Evolutionary conservation across 2,888 invertebrate species (phyloP), one percentile per base, ranked within the genome.

Genomic region (Drosophila stalkeri): DNA sequence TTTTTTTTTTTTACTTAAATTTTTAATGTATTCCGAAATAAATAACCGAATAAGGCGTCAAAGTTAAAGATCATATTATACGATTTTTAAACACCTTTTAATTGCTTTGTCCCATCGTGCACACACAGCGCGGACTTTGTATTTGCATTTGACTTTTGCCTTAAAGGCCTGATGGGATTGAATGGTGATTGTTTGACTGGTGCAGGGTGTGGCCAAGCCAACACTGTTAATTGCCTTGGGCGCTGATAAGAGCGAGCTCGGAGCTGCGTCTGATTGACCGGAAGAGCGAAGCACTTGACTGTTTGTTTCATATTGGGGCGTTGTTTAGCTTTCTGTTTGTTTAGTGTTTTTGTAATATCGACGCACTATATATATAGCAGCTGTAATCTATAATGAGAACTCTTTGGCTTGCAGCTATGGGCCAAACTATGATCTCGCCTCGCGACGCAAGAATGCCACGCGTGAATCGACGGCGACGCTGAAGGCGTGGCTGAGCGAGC

Each of bases 401-500:
- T 27, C 18, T 18, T 20, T 31, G 11, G 23, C 11, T 78, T 72
- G 41, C 95, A 98, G 98, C 92, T 98, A 97, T 93, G 97, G 98
- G 88, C 97, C 97, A 82, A 97, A 97, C 84, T 98, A 98, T 94
- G 99, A 99, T 94, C 95, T 99, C 94, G 98, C 98, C 72, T 97
- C 98, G 76, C 95, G 99, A 87, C 95, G 99, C 88, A 99, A 99
- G 94, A 99, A 99, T 94, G 99, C 99, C 60, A 99, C 99, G 63
- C 94, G 99, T 81, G 99, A 99, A 93, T 98, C 98, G 39, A 99
- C 99, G 68, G 98, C 98, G 76, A 99, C 99, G 62, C 94, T 99
- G 70, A 99, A 99, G 94, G 98, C 99, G 82, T 98, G 99, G 98
- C 95, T 99, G 72, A 98, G 97, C 94, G 98, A 99, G 93, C 98